Evolutionary conservation across 1,140 invertebrate genomes (phyloP).

Genomic region (Megathymus violae): DNA sequence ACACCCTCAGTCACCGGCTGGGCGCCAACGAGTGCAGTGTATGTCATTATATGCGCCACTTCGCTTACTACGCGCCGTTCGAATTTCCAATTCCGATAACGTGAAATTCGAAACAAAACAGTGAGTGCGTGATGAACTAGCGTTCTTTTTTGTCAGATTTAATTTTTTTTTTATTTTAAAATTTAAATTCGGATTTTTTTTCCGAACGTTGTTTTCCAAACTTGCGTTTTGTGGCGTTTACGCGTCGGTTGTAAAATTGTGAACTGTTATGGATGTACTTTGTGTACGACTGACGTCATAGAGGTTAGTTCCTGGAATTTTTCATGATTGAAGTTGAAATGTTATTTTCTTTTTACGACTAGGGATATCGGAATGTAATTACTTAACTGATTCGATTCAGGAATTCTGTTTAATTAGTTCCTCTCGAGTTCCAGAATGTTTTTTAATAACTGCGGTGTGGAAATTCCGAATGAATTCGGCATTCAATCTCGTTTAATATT

Average conservation of each 20-base stretch:
- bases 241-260: slow-evolving; percentile 31
- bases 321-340: slow-evolving; percentile 2
- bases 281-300: slow-evolving; percentile 28
- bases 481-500: slow-evolving; percentile 31
- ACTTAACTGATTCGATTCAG: slow-evolving; percentile 1
- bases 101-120: slow-evolving; percentile 26
- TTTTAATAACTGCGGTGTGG: slow-evolving; percentile 20
- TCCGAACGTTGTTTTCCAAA: slow-evolving; percentile 6
- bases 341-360: too few relatives aligned
- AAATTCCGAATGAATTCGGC: slow-evolving; percentile 11
- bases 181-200: slow-evolving; percentile 19
- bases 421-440: slow-evolving; percentile 16
- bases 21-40: slow-evolving; percentile 43
- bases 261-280: slow-evolving; percentile 27
- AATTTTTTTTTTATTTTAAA: slow-evolving; percentile 1
- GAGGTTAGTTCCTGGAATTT: slow-evolving; percentile 25
- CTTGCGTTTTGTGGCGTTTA: slow-evolving; percentile 31
- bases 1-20: slow-evolving; percentile 70
- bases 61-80: slow-evolving; percentile 49
- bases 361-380: slow-evolving; percentile 18
- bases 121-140: slow-evolving; percentile 18
- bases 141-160: slow-evolving; percentile 4
- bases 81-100: slow-evolving; percentile 52
- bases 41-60: slow-evolving; percentile 34
- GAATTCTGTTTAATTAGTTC: slow-evolving; percentile 18